Evolutionary conservation across 2,113 vertebrate species (phyloP).

Genomic region (Sialia sialis): DNA sequence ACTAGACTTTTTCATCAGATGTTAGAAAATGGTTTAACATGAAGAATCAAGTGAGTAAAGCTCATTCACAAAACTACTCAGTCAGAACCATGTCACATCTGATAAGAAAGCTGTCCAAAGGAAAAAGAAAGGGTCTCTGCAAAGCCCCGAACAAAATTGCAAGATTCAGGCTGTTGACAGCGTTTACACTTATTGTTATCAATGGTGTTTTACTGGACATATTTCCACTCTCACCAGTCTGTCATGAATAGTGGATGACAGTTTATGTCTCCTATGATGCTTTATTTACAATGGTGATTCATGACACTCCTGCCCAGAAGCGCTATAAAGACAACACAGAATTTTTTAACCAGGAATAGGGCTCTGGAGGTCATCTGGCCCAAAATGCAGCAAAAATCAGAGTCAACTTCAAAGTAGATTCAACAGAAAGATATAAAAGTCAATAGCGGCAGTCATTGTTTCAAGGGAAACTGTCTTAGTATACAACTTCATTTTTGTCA

Average conservation of each 20-base stretch:
- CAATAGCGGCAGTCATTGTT: not conserved
- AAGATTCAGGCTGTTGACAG: not conserved
- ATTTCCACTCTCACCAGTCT: not conserved
- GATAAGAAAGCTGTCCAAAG: not conserved
- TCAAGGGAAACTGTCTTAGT: not conserved
- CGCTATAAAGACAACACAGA: not conserved
- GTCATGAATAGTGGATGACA: not conserved
- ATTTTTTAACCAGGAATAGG: not conserved
- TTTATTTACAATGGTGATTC: not conserved
- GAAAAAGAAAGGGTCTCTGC: not conserved
- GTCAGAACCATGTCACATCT: not conserved
- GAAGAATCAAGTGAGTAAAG: not conserved
- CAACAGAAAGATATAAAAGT: not conserved
- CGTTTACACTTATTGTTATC: not conserved
- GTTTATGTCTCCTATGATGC: not conserved
- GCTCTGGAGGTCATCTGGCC: not conserved
- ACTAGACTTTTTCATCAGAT: not conserved
- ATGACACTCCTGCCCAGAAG: not conserved
- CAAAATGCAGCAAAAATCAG: not conserved
- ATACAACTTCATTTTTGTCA: not conserved
- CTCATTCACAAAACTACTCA: not conserved
- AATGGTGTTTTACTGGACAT: not conserved
- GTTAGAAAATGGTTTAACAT: not conserved
- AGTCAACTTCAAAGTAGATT: not conserved
- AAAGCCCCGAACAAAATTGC: not conserved